Base-by-base conservation (phyloP, 2,113 vertebrate genomes). In the Phrynocephalus versicolor region DNA sequence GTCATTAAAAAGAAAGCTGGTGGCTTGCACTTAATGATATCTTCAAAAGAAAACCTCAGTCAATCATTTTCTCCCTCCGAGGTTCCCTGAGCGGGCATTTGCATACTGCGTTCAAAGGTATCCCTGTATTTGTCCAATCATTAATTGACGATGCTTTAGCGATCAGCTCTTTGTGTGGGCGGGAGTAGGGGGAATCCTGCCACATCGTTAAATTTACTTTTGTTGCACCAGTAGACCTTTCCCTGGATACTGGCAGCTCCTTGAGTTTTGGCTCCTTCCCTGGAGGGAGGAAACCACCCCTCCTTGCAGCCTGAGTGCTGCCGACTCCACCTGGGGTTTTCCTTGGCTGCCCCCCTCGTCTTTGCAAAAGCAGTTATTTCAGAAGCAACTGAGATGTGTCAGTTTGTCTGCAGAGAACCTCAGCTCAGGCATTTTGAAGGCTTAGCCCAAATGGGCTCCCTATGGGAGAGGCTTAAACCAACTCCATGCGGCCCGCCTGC, bases 221-320 rank as follows among this genome's bases (percentile, higher is more conserved):
- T 81, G 60, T 0, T 45, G 14, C 86, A 0, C 23, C 79, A 57
- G 30, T 84, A 93, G 90, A 62, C 93, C 92, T 94, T 93, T 87
- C 94, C 89, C 67, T 89, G 71, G 90, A 16, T 62, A 79, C 1
- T 86, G n/a, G 91, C n/a, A 35, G 89, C 78, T 39, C 5, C 82
- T 84, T 90, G 79, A 87, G 41, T 27, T 57, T 71, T n/a, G n/a
- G n/a, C n/a, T n/a, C n/a, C n/a, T n/a, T n/a, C n/a, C n/a, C n/a
- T n/a, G n/a, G n/a, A n/a, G n/a, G n/a, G n/a, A n/a, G n/a, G n/a
- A n/a, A n/a, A n/a, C n/a, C n/a, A 41, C n/a, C 45, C 9, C 12
- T 80, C 65, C 57, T 37, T 51, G 41, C 30, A 69, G 62, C 33
- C 6, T 3, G 8, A 45, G 64, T n/a, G 41, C 73, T 37, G 64